Base-by-base conservation (phyloP, 2,888 invertebrate genomes). In the Sinohyriopsis cumingii region DNA sequence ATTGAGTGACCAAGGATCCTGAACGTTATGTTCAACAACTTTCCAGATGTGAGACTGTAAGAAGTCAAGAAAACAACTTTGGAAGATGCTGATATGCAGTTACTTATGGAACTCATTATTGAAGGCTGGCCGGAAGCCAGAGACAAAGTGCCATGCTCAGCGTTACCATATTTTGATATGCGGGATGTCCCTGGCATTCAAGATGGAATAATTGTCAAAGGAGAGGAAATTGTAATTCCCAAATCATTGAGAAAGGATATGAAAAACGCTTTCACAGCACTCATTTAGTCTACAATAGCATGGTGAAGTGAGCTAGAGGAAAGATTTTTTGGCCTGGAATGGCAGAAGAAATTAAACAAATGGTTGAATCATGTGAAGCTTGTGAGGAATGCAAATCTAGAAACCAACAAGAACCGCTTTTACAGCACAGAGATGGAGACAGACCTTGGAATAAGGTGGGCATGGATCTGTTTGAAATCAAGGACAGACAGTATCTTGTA, bases 241-340 rank as follows among this genome's bases (percentile, higher is more conserved):
- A 55, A 71, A 67, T 7, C 24, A 18, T 33, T 67, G 22, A 68
- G 71, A 63, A 24, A 33, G 45, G 53, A 67, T 20, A 71, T 68
- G 55, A 55, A 65, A 54, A 63, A 59, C 54, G 65, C 28, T 18
- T 76, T 20, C 69, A 75, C 63, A 57, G 25, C 22, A 25, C 69
- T 12, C 67, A 76, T 57, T 22, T 70, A 22, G 68, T 71, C 3
- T 67, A 28, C 45, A 63, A 67, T 54, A 67, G 65, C 24, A 60
- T 68, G 63, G 19, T 67, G 60, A 33, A 70, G 25, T 56, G 72
- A 56, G 71, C 73, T 54, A 22, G 65, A n/a, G 63, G 67, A 55
- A 69, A 56, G 6, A 55, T 71, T 18, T 73, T 71, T 54, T 76
- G 67, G 69, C 56, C 73, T 1, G 71, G 69, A 28, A 76, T 76